Base-by-base conservation (phyloP, 2,113 vertebrate genomes). In the Echinops telfairi region DNA sequence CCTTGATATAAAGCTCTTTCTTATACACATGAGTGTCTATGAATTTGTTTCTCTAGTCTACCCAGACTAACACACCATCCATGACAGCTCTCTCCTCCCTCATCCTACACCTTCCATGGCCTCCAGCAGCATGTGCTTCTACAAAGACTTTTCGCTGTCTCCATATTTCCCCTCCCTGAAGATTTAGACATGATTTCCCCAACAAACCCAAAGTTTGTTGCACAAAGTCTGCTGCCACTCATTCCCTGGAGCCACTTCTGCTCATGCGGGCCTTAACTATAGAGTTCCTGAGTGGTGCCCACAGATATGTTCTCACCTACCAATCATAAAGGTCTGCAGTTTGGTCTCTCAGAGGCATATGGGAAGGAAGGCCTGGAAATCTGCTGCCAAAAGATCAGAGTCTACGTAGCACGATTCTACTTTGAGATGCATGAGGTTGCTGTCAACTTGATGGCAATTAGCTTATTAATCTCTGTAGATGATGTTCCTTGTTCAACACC, bases 221-320 rank as follows among this genome's bases (percentile, higher is more conserved):
- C 47, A 53, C 47, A 53, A 53, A 88, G 23, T 38, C 53, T 16
- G 22, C 15, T 23, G n/a, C 8, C 12, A 27, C 33, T 31, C 29
- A 33, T 0, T 0, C 4, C 8, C 43, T 25, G 19, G 0, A 2
- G 40, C 8, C 14, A 14, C 3, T 15, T 12, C 1, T 0, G 23
- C 57, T 68, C 62, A 7, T 17, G 1, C 76, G 7, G 31, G 57
- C 47, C 33, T 75, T 60, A 8, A 25, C 60, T 33, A 12, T 53
- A 53, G 47, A 53, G 47, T 53, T 53, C 47, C 47, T 11, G 47
- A 53, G 47, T 53, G 47, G 47, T 53, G 31, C 27, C 22, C 27
- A 68, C 64, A 31, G 27, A 16, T 70, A 70, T n/a, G 66, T 16
- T 12, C 66, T 71, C 10, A 10, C 16, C 70, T 71, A 71, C 71